Evolutionary conservation across 2,113 vertebrate genomes (phyloP).

Genomic region (Hyaena hyaena): DNA sequence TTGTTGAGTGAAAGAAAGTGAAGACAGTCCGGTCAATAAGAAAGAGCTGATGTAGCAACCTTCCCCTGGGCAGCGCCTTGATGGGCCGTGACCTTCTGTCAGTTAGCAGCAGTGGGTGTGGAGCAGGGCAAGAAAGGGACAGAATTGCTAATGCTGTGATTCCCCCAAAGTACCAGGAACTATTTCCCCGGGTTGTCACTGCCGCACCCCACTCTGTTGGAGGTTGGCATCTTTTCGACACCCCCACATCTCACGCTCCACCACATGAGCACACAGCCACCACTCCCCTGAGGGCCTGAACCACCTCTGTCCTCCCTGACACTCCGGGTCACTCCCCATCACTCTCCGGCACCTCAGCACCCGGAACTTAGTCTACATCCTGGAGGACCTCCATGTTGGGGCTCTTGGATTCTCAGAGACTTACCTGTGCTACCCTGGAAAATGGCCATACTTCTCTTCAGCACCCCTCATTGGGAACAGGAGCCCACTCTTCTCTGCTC

Average conservation of each 20-base stretch:
- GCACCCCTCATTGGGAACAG: neutral
- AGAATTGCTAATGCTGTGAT: conserved; percentile 65
- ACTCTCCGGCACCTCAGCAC: neutral
- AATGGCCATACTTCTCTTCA: neutral
- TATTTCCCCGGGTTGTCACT: neutral
- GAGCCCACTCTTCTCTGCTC: neutral
- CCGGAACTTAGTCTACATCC: neutral
- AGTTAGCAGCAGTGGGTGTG: conserved; percentile 55
- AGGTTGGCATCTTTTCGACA: neutral
- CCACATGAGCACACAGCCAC: neutral
- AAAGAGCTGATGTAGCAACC: conserved; percentile 81
- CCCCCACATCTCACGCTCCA: neutral
- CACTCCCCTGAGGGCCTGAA: neutral
- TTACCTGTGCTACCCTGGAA: neutral
- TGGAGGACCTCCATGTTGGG: neutral
- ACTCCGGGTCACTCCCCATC: neutral
- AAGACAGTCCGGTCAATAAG: conserved; percentile 80
- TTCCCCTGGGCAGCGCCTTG: conserved; percentile 75
- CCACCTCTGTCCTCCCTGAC: neutral
- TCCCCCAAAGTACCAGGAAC: conserved; percentile 38
- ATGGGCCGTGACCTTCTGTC: conserved; percentile 80
- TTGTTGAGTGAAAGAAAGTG: conserved; percentile 81
- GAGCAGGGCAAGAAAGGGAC: conserved; percentile 37
- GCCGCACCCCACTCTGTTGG: neutral
- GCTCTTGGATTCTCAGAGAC: neutral